phyloP scores from a whole-genome alignment of 2,797 vertebrate genomes.

The Sebastes miniatus region DNA sequence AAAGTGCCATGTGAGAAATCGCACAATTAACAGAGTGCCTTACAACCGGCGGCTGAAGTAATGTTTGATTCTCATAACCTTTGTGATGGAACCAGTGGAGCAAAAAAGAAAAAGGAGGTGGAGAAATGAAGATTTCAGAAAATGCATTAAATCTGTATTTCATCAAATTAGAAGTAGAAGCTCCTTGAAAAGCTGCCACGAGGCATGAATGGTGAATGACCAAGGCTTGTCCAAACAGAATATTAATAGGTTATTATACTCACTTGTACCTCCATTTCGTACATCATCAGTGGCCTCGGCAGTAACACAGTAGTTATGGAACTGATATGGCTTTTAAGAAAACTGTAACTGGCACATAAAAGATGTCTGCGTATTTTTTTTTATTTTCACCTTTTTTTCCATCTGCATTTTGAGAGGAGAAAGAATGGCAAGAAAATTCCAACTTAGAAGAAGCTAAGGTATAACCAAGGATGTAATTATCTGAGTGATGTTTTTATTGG shows the following conservation, averaged over 20 bases:
- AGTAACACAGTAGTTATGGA: conserved; percentile 7
- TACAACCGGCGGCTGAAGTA: conserved; percentile 59
- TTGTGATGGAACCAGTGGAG: conserved; percentile 58
- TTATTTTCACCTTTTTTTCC: neutral
- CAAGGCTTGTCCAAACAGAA: conserved; percentile 48
- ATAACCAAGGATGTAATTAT: conserved; percentile 38
- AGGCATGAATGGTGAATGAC: conserved; percentile 60
- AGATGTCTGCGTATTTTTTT: neutral
- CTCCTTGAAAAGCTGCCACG: conserved; percentile 54
- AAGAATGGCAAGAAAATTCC: neutral
- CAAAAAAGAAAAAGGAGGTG: conserved; percentile 46
- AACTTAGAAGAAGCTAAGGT: conserved; percentile 30
- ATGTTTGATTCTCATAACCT: conserved; percentile 65
- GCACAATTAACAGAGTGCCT: conserved; percentile 67
- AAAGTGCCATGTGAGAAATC: conserved; percentile 72
- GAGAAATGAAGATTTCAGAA: conserved; percentile 75
- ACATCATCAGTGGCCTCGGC: conserved; percentile 14
- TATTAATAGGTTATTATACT: conserved; percentile 61
- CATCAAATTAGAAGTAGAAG: conserved; percentile 69
- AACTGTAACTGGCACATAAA: neutral
- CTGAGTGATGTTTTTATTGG: conserved; percentile 55
- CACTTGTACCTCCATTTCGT: conserved; percentile 29
- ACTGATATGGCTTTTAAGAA: conserved; percentile 23
- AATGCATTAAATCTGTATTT: conserved; percentile 77
- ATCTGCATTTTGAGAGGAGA: neutral